phyloP scores from a whole-genome alignment of 2,888 invertebrate genomes.

The Nysson spinosus region DNA sequence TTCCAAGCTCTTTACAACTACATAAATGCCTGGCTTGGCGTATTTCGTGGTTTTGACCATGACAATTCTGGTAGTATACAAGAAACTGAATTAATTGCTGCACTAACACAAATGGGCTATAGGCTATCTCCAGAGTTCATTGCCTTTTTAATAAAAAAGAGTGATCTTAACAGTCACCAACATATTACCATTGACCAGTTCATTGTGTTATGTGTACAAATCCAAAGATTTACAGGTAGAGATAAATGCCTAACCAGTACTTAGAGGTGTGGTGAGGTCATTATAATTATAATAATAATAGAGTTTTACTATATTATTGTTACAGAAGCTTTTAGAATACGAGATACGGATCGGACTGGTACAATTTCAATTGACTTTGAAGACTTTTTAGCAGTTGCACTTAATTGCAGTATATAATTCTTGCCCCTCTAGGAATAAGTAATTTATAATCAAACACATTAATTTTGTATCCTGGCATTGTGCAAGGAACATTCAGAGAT shows the following conservation, averaged over 20 bases:
- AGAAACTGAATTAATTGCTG: constrained; percentile 86
- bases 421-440: background rate
- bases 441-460: no score
- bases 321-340: constrained; percentile 88
- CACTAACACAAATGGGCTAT: constrained; percentile 93
- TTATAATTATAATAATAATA: background rate
- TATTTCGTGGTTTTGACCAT: constrained; percentile 91
- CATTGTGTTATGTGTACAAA: constrained; percentile 92
- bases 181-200: constrained; percentile 91
- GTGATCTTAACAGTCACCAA: constrained; percentile 82
- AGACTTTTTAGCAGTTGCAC: constrained; percentile 91
- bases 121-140: constrained; percentile 89
- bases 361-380: constrained; percentile 92
- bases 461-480: no score
- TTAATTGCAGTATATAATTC: constrained; percentile 83
- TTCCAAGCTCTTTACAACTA: constrained; percentile 92
- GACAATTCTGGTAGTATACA: constrained; percentile 92
- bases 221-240: constrained; percentile 86
- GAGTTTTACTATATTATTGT: constrained; percentile 28
- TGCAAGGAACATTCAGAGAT: no score
- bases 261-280: background rate
- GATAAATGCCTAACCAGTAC: constrained; percentile 7
- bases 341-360: constrained; percentile 89
- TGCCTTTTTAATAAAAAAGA: constrained; percentile 84
- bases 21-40: constrained; percentile 92